Evolutionary conservation across 2,888 invertebrate species (phyloP), one percentile per base, ranked within the genome.

Genomic region (Thecophora atra): DNA sequence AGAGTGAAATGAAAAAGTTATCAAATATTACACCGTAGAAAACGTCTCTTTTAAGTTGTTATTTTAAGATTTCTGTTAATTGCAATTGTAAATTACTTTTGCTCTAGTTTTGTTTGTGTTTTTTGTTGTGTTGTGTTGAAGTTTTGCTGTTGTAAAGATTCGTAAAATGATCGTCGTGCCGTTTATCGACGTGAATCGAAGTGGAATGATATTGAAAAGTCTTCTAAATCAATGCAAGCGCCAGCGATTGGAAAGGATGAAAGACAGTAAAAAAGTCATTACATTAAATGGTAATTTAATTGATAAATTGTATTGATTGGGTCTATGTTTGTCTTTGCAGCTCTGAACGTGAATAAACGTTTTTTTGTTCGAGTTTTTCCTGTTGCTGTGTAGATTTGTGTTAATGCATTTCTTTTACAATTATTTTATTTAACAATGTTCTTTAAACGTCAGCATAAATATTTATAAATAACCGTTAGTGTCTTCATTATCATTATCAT

Each of bases 391-490:
- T 65, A 28, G 65, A 15, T 26, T 70, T 52, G 28, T 66, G 66
- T 52, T 60, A 37, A 47, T 26, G 24, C 19, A 47, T 47, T 37
- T n/a, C 24, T 47, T 17, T 66, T 24, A 15, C 30, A 21, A 70
- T 71, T 60, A 66, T 66, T 56, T 71, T 70, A 66, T 71, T 72
- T 72, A 68, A 72, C 72, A 68, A 68, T 72, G 28, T 47, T 42
- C 7, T 58, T 69, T 47, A n/a, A 60, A 11, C 66, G 19, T 65
- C 51, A 58, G 60, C 44, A 44, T 63, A 52, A 47, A 26, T 21
- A 54, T 51, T 52, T 64, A 19, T 54, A 21, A 37, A 63, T 54
- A 24, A 63, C 42, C 63, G 52, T 63, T 30, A 21, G n/a, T 30
- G 28, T 21, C 58, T 44, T 68, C n/a, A 42, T 56, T 30, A 19